Percentiles rank a stretch among this genome's conserved stretches.
phyloP scores from a whole-genome alignment of 2,797 vertebrate genomes.

The Bovichtus diacanthus region DNA sequence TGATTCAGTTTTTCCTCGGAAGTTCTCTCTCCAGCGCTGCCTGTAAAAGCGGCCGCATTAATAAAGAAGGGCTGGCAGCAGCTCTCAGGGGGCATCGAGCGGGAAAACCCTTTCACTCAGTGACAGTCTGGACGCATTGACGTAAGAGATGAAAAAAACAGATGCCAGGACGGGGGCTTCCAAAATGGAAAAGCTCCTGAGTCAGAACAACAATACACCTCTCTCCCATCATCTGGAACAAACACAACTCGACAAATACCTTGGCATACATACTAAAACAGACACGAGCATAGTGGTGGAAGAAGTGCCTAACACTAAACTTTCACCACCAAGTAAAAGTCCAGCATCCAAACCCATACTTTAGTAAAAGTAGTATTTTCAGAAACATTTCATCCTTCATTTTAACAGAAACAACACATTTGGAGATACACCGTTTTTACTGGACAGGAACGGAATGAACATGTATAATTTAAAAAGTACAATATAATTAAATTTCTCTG shows the following conservation, averaged over 20 bases:
- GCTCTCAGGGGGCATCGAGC: conserved; percentile 54
- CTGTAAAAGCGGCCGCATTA: conserved; percentile 52
- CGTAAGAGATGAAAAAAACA: conserved; percentile 64
- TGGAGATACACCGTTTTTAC: no score
- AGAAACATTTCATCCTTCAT: background rate
- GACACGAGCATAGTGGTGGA: no score
- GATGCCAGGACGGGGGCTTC: conserved; percentile 63
- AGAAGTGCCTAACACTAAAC: background rate
- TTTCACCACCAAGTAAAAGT: background rate
- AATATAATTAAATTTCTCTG: no score
- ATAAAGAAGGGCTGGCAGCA: conserved; percentile 48
- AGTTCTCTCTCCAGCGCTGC: conserved; percentile 48
- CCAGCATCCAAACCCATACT: background rate
- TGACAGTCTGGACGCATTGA: conserved; percentile 65
- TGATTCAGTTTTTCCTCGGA: conserved; percentile 58
- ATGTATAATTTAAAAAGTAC: no score
- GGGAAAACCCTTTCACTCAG: conserved; percentile 77
- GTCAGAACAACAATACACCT: conserved; percentile 54
- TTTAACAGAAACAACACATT: no score
- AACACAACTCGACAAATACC: background rate
- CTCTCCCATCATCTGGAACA: conserved; percentile 17
- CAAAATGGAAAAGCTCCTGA: conserved; percentile 65
- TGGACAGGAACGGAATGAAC: no score
- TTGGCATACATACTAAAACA: background rate
- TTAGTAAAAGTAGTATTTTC: background rate